Conservation (phyloP, 1,140 invertebrate species). For the Orius insidiosus region DNA sequence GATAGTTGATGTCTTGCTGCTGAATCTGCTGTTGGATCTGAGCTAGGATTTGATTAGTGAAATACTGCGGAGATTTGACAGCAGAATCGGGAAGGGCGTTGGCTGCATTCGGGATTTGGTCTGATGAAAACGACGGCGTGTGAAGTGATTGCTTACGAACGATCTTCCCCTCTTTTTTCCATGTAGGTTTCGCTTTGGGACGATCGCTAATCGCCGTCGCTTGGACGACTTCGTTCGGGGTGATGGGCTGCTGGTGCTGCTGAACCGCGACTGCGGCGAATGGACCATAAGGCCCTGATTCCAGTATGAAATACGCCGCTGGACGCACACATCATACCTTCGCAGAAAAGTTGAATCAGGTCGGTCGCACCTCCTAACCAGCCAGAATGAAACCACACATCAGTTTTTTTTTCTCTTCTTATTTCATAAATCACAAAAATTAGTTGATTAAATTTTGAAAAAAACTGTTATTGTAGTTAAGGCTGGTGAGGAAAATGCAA, state of each 20-base stretch:
- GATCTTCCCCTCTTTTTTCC: conserved; percentile 55
- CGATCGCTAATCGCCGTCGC: conserved; percentile 60
- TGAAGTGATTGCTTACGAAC: conserved; percentile 26
- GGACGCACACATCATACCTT: conserved; percentile 7
- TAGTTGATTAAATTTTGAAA: too few relatives aligned
- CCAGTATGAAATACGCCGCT: conserved; percentile 6
- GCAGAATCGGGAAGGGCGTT: neutral
- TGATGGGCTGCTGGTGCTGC: conserved; percentile 20
- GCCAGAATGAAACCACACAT: neutral
- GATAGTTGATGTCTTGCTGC: conserved; percentile 8
- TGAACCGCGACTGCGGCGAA: conserved; percentile 14
- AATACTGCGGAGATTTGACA: neutral
- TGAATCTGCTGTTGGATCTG: conserved; percentile 17
- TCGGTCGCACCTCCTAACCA: conserved; percentile 6
- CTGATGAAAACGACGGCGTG: conserved; percentile 28
- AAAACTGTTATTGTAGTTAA: too few relatives aligned
- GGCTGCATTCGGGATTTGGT: conserved; percentile 26
- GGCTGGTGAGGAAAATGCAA: too few relatives aligned
- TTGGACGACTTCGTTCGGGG: conserved; percentile 31
- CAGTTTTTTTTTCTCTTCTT: too few relatives aligned
- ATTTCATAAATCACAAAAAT: too few relatives aligned
- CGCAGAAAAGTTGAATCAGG: conserved; percentile 8
- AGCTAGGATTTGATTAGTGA: conserved; percentile 2
- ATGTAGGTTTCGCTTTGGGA: conserved; percentile 59
- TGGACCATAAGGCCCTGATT: conserved; percentile 17